Evolutionary conservation across 2,888 invertebrate genomes (phyloP), one percentile per base, ranked within the genome.

Genomic region (Hyalella azteca): DNA sequence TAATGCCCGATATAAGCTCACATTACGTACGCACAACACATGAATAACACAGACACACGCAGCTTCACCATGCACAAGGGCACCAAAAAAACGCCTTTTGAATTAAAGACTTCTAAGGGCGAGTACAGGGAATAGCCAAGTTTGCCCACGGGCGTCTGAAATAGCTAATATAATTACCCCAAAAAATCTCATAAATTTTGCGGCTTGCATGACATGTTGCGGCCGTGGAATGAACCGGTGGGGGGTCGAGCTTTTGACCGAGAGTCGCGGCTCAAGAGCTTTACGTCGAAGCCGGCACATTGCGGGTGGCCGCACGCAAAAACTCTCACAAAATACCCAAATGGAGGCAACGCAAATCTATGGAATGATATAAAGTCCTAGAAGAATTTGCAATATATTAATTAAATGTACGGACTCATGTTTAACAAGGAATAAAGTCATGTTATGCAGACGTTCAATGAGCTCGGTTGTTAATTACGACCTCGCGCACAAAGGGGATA

Each of bases 121-220:
- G n/a, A n/a, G n/a, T n/a, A n/a, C n/a, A n/a, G n/a, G n/a, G n/a
- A n/a, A n/a, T n/a, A n/a, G n/a, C n/a, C n/a, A n/a, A n/a, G n/a
- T n/a, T n/a, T n/a, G 45, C 45, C 9, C 9, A 15, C 45, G 45
- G 11, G 19, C 32, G 66, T 66, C 32, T n/a, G 66, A 36, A 66
- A 66, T 66, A n/a, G 36, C 66, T 66, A n/a, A 66, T 66, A 66
- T 66, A 66, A 66, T 66, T 66, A 66, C 54, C 54, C 5, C 22
- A 36, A 36, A 59, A 66, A 66, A 66, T 32, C 36, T 36, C 66
- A 66, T 66, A 39, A 66, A 66, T 66, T 66, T 66, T 36, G 66
- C 66, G 19, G 29, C 36, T 66, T 66, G 66, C 66, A 66, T 66
- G 66, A 66, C 66, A 66, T 66, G 66, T 66, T 66, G 54, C 15